Base-by-base conservation (phyloP, 2,888 invertebrate species). In the Litoditis marina region DNA sequence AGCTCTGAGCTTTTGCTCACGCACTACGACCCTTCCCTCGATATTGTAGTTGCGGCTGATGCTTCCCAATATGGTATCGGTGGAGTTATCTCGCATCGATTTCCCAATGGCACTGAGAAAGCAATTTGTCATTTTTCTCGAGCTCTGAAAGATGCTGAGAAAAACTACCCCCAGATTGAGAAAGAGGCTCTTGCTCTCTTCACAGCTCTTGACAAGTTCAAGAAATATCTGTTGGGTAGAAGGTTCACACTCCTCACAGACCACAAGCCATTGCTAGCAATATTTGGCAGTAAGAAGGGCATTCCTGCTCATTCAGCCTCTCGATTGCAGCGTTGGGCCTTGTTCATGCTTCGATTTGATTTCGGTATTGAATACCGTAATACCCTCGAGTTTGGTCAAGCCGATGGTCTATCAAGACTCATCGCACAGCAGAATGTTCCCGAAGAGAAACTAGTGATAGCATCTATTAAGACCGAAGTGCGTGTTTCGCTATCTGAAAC, bases 121-220 rank as follows among this genome's bases (percentile, higher is more conserved):
- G 68, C 71, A 1, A 55, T 76, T 32, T 51, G n/a, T 16, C 69
- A 76, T 44, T 65, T 65, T 13, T 60, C 61, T n/a, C 49, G 58
- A 0, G 22, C 68, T 5, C 63, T 76, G 25, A 69, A 64, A 0
- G 49, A 52, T 0, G 62, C 74, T 2, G 69, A 77, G 49, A 47
- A 42, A 34, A 71, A 66, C 56, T 77, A 77, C 59, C 53, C 47
- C 2, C 76, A 76, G 44, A 73, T 77, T 25, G 76, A 72, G 74
- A 83, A 72, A 62, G 80, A 83, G 74, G 83, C 83, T 6, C 70
- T 83, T 31, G 70, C 81, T 16, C 66, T 85, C 5, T 76, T 85
- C 16, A 85, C 79, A 64, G 84, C 82, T 0, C 77, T 84, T 1
- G 76, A 78, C 28, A 82, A 82, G 69, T 85, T 85, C 72, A 81